Percentiles rank a stretch among this genome's conserved stretches.
These are phyloP conservation scores for Ophthalmolycus amberensis DNA, from an alignment of 2,113 vertebrate species.

Conservation along the genomic window DNA sequence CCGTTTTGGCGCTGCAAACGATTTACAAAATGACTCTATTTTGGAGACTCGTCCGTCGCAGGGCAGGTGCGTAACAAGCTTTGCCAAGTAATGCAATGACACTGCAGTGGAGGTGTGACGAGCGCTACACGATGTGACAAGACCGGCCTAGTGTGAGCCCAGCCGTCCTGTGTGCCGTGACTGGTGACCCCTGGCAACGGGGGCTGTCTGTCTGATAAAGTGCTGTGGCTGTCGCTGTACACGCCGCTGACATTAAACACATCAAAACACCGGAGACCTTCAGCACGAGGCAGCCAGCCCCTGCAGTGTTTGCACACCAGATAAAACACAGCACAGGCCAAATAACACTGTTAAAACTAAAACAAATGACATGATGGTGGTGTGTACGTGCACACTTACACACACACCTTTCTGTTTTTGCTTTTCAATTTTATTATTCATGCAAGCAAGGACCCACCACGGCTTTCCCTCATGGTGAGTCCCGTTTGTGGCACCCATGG, in stretches of 20 bases:
- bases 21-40: constrained; percentile 64
- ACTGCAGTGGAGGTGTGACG: constrained; percentile 45
- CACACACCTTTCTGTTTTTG: background rate
- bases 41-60: constrained; percentile 32
- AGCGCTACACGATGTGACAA: constrained; percentile 45
- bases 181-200: constrained; percentile 49
- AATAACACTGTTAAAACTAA: constrained; percentile 10
- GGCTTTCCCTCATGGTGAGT: constrained; percentile 14
- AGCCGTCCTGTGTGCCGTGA: constrained; percentile 26
- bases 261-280: constrained; percentile 56
- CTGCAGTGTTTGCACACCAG: constrained; percentile 18
- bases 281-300: constrained; percentile 3
- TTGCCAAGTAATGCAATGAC: constrained; percentile 31
- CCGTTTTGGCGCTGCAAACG: constrained; percentile 35
- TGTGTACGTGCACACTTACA: background rate
- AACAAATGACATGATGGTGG: background rate
- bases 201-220: constrained; percentile 43
- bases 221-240: constrained; percentile 32
- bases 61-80: constrained; percentile 57
- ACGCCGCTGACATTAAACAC: constrained; percentile 44
- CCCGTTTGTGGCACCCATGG: constrained; percentile 17
- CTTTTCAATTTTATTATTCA: background rate
- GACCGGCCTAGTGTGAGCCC: constrained; percentile 28
- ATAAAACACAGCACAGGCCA: constrained; percentile 28
- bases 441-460: background rate